phyloP scores from a whole-genome alignment of 2,113 vertebrate genomes.

The Alexandromys fortis region DNA sequence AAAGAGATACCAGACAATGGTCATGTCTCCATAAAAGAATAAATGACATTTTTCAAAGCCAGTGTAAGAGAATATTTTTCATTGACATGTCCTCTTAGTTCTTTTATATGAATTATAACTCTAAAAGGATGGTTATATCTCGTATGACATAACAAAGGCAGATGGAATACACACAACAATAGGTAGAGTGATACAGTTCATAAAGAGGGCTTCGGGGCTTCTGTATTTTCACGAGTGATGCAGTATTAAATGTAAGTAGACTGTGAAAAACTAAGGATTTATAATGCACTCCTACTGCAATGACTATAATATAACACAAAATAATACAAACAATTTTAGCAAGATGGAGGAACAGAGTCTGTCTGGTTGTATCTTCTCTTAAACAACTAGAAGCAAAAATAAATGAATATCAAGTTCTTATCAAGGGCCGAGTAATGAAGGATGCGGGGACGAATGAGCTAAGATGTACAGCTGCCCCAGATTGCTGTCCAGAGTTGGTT shows the following conservation, averaged over 20 bases:
- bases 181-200: not conserved
- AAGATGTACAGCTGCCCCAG: not conserved
- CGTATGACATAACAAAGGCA: constrained; percentile 5
- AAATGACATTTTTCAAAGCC: not conserved
- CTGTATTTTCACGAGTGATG: not conserved
- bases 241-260: not conserved
- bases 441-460: not conserved
- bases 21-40: not conserved
- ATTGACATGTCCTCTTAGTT: constrained; percentile 22
- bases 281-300: too few relatives aligned
- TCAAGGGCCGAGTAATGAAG: not conserved
- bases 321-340: not conserved
- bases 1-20: not conserved
- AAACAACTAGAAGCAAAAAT: not conserved
- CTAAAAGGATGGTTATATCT: constrained; percentile 6
- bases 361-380: not conserved
- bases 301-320: not conserved
- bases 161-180: not conserved
- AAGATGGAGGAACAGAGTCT: not conserved
- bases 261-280: not conserved
- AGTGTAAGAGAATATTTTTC: not conserved
- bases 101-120: constrained; percentile 45
- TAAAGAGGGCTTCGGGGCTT: constrained; percentile 22
- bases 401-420: not conserved
- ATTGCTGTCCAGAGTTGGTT: not conserved